Base-by-base conservation (phyloP, 2,113 vertebrate species). In the Smithornis capensis region DNA sequence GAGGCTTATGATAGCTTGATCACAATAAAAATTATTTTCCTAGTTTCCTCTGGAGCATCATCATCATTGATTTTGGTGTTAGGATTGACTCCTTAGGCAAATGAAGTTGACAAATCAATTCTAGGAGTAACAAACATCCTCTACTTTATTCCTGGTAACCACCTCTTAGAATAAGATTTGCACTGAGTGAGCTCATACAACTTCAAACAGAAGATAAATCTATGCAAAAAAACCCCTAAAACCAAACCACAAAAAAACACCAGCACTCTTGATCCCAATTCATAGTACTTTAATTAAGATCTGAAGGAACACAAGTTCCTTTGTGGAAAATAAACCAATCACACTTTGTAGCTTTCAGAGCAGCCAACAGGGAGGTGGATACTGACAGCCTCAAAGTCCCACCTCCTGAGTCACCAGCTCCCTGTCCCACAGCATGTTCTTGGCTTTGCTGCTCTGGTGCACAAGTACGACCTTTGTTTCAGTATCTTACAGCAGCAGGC, bases 401-500 rank as follows among this genome's bases (percentile, higher is more conserved):
- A 63, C 7, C 33, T 74, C 11, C 50, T 33, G 42, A 70, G 59
- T 35, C 29, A 50, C 21, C 50, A 64, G 25, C 12, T 70, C 12
- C 44, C 40, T 5, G 2, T 42, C 59, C 31, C 0, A 0, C 35
- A 77, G n/a, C 14, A 15, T 1, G 2, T 21, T 53, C 47, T 86
- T 49, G 31, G 56, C 42, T 95, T 80, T 80, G 31, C 18, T 57
- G 14, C 19, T 57, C 45, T 80, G 27, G 22, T 76, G 28, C 4
- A 5, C 18, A 80, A 53, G 22, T 27, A 69, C 27, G 24, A 74
- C 23, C 28, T 8, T 19, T 25, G 19, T 33, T 80, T 35, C 64
- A n/a, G 49, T n/a, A 57, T 60, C n/a, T 79, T 50, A 8, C 23
- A 77, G 31, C 29, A 79, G 14, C 8, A 70, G 29, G 27, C 22